Evolutionary conservation across 2,113 vertebrate genomes (phyloP).

Genomic region (Irena cyanogastra): DNA sequence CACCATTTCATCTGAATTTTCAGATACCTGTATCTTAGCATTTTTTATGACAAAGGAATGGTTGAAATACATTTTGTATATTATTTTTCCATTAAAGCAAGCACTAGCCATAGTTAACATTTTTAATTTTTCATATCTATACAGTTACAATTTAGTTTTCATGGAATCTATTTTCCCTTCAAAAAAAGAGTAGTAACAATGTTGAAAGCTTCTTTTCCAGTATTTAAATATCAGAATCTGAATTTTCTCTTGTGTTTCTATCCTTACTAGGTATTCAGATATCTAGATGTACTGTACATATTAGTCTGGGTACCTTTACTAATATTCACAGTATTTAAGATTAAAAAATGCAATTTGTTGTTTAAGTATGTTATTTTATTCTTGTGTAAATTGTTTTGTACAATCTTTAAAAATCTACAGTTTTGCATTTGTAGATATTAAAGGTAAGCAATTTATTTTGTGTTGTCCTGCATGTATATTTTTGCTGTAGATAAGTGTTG

Average conservation of each 20-base stretch:
- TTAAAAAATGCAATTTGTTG: constrained; percentile 77
- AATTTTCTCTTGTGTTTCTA: constrained; percentile 63
- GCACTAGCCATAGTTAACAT: constrained; percentile 67
- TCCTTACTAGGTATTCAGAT: constrained; percentile 64
- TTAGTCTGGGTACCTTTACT: constrained; percentile 78
- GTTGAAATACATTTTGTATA: constrained; percentile 62
- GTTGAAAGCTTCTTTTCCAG: constrained; percentile 60
- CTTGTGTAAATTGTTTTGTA: constrained; percentile 83
- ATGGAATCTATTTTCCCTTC: constrained; percentile 59
- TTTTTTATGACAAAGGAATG: constrained; percentile 61
- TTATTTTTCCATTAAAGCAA: constrained; percentile 67
- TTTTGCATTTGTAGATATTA: constrained; percentile 83
- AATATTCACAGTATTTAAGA: constrained; percentile 84
- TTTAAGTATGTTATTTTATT: constrained; percentile 80
- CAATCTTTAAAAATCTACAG: constrained; percentile 76
- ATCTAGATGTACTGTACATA: constrained; percentile 75
- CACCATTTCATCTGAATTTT: constrained; percentile 53
- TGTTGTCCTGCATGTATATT: constrained; percentile 86
- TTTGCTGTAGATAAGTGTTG: constrained; percentile 86
- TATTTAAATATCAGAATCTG: constrained; percentile 60
- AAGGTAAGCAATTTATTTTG: constrained; percentile 74
- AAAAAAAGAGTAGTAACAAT: constrained; percentile 43
- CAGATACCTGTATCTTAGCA: constrained; percentile 55
- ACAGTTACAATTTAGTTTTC: constrained; percentile 66
- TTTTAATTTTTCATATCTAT: constrained; percentile 67